Evolutionary conservation across 2,797 vertebrate genomes (phyloP), one percentile per base, ranked within the genome.

Genomic region (Luscinia megarhynchos): DNA sequence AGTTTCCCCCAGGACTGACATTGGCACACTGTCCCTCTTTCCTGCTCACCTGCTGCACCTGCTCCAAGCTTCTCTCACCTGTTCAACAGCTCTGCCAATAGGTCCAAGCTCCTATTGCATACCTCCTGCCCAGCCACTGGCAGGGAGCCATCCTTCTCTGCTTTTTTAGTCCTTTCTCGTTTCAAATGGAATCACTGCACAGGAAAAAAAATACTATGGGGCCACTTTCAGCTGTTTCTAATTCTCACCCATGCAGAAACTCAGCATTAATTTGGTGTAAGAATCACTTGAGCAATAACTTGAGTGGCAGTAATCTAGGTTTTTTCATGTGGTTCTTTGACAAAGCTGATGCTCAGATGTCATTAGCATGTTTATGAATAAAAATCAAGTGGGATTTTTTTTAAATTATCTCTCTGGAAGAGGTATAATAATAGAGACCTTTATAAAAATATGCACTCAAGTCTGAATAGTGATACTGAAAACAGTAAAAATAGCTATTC

Each of bases 241-340:
- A 55, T 84, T 88, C 62, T 93, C 69, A 66, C 26, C 19, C 75
- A 45, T 29, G 72, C 45, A 89, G 77, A 95, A 93, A 83, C 22
- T 87, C 84, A 69, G 22, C 36, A 48, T 83, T 85, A 62, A 87
- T 75, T 75, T 11, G 1, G 11, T 66, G 21, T 16, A 68, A 91
- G 34, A 77, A 27, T 34, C 61, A 64, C 72, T 69, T 82, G 63
- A 95, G 24, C 64, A 90, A 68, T 89, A 85, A 40, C 16, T 85
- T 74, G 20, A 10, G 18, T 32, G 54, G 23, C 12, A 91, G 15
- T 62, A 85, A 54, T 69, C 48, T 66, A 68, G 45, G 5, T 18
- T 54, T 93, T 84, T 83, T 83, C 41, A 70, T 57, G 38, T 48
- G 34, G 57, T 85, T 67, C 11, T 83, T 83, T 70, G n/a, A 72